These are phyloP conservation scores for Sinotaia quadrata DNA, from an alignment of 2,888 invertebrate species.

Conservation along the genomic window DNA sequence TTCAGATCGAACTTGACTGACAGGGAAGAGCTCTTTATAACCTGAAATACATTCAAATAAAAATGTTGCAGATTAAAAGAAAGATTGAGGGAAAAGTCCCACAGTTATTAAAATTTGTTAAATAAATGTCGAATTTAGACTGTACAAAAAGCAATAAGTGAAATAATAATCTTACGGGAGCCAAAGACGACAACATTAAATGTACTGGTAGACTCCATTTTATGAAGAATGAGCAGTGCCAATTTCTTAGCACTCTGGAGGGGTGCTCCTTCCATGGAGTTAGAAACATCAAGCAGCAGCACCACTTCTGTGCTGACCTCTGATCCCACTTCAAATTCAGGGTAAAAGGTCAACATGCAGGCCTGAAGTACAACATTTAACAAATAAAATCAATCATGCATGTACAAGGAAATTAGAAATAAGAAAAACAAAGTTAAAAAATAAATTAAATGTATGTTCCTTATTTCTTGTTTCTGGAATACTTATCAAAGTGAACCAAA, in stretches of 20 bases:
- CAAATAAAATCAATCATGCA: not conserved
- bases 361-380: conserved; percentile 65
- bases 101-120: too few species aligned
- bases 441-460: too few species aligned
- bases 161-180: conserved; percentile 50
- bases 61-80: too few species aligned
- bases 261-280: conserved; percentile 71
- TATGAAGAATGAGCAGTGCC: conserved; percentile 64
- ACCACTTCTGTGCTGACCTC: conserved; percentile 60
- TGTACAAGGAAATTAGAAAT: not conserved
- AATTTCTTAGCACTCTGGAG: conserved; percentile 67
- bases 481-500: too few species aligned
- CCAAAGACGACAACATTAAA: conserved; percentile 74
- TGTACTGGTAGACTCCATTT: conserved; percentile 64
- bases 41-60: conserved; percentile 52
- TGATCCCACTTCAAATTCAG: conserved; percentile 70
- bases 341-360: conserved; percentile 73
- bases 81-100: too few species aligned
- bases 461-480: too few species aligned
- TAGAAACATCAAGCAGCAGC: conserved; percentile 72
- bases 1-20: conserved; percentile 46
- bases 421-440: not conserved
- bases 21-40: conserved; percentile 62
- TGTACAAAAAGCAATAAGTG: too few species aligned
- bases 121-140: too few species aligned